Conservation (phyloP, 2,113 vertebrate species). For the Pontoporia blainvillei region DNA sequence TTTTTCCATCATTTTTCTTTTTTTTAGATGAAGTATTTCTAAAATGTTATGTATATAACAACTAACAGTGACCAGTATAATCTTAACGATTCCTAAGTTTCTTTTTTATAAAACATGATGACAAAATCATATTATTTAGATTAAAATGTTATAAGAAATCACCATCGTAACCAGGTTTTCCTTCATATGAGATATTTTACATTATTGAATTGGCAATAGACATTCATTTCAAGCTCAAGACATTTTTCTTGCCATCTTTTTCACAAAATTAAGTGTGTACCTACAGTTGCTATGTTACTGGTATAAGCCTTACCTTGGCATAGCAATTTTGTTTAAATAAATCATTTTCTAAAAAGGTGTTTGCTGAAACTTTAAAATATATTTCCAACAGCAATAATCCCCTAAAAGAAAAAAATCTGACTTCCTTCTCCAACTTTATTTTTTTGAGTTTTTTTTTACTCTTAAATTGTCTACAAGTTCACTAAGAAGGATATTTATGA, state of each 20-base stretch:
- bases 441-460: not conserved
- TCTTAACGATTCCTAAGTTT: conserved; percentile 23
- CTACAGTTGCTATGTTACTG: conserved; percentile 69
- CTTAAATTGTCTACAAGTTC: not conserved
- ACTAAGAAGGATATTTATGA: not conserved
- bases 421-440: not conserved
- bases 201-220: conserved; percentile 64
- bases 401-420: conserved; percentile 3
- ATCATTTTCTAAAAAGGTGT: conserved; percentile 60
- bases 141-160: conserved; percentile 39
- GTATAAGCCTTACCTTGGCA: conserved; percentile 59
- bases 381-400: conserved; percentile 45
- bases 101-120: conserved; percentile 19
- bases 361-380: conserved; percentile 54
- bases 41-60: conserved; percentile 40
- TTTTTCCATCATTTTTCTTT: not conserved
- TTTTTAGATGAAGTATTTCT: conserved; percentile 48
- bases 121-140: conserved; percentile 36
- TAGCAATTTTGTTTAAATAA: conserved; percentile 58
- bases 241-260: conserved; percentile 65
- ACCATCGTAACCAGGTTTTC: conserved; percentile 24
- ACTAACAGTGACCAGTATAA: not conserved
- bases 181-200: conserved; percentile 31
- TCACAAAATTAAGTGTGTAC: conserved; percentile 62
- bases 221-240: conserved; percentile 35